phyloP scores from a whole-genome alignment of 2,797 vertebrate species.

The Podarcis siculus region DNA sequence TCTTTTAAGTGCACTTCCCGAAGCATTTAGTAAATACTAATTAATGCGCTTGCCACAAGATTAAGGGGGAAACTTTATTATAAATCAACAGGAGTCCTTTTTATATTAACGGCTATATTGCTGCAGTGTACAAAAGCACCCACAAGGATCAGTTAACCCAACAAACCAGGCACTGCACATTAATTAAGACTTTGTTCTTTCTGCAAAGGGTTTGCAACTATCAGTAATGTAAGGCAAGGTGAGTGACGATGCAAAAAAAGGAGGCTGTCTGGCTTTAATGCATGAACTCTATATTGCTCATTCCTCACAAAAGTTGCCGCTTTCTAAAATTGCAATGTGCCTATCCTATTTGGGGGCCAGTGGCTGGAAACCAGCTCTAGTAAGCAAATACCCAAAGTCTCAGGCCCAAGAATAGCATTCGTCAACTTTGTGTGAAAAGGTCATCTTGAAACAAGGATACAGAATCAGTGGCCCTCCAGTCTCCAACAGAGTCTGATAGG shows the following conservation, averaged over 20 bases:
- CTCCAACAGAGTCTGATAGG: too few species aligned
- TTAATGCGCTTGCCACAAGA: constrained; percentile 11
- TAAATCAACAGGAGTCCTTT: constrained; percentile 27
- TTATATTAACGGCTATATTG: constrained; percentile 5
- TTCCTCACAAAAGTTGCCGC: neutral
- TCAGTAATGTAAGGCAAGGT: neutral
- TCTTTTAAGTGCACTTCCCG: neutral
- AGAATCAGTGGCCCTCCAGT: too few species aligned
- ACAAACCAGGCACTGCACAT: neutral
- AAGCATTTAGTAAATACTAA: constrained; percentile 4
- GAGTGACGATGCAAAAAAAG: neutral
- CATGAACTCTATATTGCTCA: neutral
- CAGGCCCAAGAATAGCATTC: neutral
- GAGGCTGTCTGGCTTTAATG: neutral
- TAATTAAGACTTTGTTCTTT: constrained; percentile 7
- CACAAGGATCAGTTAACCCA: constrained; percentile 24
- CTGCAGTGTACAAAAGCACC: neutral
- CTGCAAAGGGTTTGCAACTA: neutral
- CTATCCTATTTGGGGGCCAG: neutral
- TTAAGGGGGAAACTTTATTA: constrained; percentile 31
- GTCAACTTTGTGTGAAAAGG: neutral
- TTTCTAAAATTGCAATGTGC: neutral
- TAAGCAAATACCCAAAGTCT: neutral
- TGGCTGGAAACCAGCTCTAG: neutral
- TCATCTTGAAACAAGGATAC: neutral